phyloP scores from a whole-genome alignment of 64 coral and sea anemone species.

The Montipora foliosa region DNA sequence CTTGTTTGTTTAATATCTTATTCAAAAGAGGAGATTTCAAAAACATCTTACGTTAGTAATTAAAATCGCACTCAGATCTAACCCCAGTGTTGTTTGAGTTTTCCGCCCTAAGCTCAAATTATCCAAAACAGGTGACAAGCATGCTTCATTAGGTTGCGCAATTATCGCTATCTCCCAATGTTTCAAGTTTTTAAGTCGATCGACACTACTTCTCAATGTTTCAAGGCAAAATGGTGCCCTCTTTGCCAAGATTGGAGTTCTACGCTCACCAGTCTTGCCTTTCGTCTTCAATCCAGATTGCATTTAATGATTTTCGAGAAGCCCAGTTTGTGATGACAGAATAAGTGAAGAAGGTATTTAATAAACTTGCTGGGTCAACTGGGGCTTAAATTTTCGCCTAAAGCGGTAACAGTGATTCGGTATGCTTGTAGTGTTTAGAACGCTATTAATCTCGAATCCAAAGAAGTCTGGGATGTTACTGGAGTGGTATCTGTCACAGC shows the following conservation, averaged over 20 bases:
- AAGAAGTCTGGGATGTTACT: too few relatives aligned
- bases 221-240: too few relatives aligned
- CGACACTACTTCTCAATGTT: too few relatives aligned
- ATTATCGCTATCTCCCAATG: neutral
- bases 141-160: neutral
- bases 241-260: too few relatives aligned
- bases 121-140: neutral
- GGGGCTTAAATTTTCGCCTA: neutral
- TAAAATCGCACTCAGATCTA: neutral
- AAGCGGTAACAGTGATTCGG: too few relatives aligned
- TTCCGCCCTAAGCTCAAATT: neutral
- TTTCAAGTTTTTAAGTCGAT: neutral
- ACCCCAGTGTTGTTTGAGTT: neutral
- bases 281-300: too few relatives aligned
- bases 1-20: neutral
- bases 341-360: neutral
- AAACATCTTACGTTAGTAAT: neutral
- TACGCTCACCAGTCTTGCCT: too few relatives aligned
- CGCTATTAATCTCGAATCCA: too few relatives aligned
- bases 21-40: neutral
- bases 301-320: neutral
- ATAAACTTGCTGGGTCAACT: neutral
- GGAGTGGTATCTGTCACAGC: neutral
- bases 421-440: too few relatives aligned
- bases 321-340: neutral